A percentile compares a stretch with the other conserved stretches of the same genome.
Conservation (phyloP, 1,140 invertebrate genomes). For the Octopus bimaculoides region DNA sequence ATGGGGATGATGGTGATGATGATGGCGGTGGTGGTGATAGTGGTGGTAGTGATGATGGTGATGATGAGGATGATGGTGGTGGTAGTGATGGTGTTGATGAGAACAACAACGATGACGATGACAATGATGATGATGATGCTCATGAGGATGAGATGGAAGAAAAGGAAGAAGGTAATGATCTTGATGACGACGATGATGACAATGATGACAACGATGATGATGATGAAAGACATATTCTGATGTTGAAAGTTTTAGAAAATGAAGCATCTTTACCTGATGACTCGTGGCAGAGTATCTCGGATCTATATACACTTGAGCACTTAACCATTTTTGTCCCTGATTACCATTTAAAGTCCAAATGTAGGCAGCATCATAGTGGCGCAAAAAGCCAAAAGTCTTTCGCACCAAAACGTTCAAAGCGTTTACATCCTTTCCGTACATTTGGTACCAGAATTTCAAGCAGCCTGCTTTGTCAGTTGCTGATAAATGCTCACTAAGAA, state of each 20-base stretch:
- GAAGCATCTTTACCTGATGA: neutral
- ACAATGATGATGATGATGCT: neutral
- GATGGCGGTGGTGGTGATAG: neutral
- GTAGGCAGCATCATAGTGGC: conserved; percentile 20
- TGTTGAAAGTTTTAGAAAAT: neutral
- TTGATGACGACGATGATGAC: too few species aligned
- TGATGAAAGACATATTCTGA: neutral
- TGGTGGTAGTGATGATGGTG: neutral
- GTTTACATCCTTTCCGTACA: conserved; percentile 40
- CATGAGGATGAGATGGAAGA: neutral
- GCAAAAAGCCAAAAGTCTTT: conserved; percentile 35
- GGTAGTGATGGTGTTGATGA: neutral
- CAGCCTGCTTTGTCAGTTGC: conserved; percentile 28
- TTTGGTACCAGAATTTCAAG: conserved; percentile 42
- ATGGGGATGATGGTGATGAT: neutral
- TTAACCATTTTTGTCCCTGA: conserved; percentile 20
- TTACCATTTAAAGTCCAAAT: conserved; percentile 24
- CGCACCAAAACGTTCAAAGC: conserved; percentile 36
- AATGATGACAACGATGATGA: neutral
- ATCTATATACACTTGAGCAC: neutral
- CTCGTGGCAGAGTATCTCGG: neutral
- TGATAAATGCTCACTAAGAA: conserved; percentile 25
- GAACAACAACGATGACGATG: neutral
- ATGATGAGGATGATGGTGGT: neutral
- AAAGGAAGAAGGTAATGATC: neutral